A percentile compares a stretch with the other conserved stretches of the same genome.
Evolutionary conservation across 2,888 invertebrate genomes (phyloP).

Genomic region (Netelia virgata): DNA sequence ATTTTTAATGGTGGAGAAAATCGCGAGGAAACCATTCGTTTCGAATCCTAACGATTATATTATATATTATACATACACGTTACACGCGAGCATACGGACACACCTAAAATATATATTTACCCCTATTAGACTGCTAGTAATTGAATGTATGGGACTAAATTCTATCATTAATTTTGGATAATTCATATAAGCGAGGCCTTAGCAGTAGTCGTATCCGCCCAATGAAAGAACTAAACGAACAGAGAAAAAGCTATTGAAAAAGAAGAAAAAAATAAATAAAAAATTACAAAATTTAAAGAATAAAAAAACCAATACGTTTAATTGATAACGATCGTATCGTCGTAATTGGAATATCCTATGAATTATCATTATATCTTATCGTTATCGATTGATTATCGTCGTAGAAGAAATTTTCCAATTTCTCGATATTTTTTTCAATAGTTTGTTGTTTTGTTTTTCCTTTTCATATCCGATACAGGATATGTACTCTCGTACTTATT

Average conservation of each 20-base stretch:
- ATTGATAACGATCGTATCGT: slow-evolving; percentile 54
- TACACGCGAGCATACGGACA: slow-evolving; percentile 18
- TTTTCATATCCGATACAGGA: neutral
- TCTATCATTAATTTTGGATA: slow-evolving; percentile 76
- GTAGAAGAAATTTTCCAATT: neutral
- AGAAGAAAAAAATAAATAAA: slow-evolving; percentile 46
- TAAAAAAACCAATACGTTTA: slow-evolving; percentile 42
- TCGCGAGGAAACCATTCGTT: slow-evolving; percentile 23
- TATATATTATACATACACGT: slow-evolving; percentile 20
- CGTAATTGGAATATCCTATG: slow-evolving; percentile 58
- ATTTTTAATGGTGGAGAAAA: slow-evolving; percentile 21
- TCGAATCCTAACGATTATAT: slow-evolving; percentile 57
- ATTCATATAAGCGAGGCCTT: slow-evolving; percentile 84
- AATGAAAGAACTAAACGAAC: slow-evolving; percentile 74
- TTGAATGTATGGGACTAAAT: slow-evolving; percentile 82
- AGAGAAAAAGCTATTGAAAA: slow-evolving; percentile 47
- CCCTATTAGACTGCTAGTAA: slow-evolving; percentile 77
- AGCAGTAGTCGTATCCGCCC: slow-evolving; percentile 85
- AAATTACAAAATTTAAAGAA: slow-evolving; percentile 19
- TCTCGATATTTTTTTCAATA: neutral
- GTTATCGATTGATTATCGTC: neutral
- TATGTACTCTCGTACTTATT: too few relatives aligned
- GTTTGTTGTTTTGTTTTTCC: neutral
- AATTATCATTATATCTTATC: slow-evolving; percentile 36
- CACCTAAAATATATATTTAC: slow-evolving; percentile 63